phyloP scores from a whole-genome alignment of 2,888 invertebrate genomes.

The Andrena dorsata region DNA sequence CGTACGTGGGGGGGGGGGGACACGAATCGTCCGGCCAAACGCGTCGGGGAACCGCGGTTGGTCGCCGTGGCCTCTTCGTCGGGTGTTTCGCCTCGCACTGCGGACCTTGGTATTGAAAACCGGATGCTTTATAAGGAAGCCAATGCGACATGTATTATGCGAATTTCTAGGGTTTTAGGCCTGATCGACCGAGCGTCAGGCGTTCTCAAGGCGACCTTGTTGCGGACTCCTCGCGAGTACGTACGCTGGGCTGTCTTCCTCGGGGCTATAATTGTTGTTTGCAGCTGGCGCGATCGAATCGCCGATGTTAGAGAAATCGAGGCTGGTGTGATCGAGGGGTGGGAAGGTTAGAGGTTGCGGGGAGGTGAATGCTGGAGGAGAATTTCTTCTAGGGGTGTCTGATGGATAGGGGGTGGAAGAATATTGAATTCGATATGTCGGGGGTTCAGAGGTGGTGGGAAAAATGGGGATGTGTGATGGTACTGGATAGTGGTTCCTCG shows the following conservation, averaged over 20 bases:
- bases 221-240: neutral
- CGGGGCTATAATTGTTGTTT: too few species aligned
- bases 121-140: conserved; percentile 81
- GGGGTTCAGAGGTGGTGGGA: too few species aligned
- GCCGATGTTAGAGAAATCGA: neutral
- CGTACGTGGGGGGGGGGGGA: neutral
- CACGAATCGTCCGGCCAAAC: neutral
- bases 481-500: neutral
- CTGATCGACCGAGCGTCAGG: conserved; percentile 27
- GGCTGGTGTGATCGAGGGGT: too few species aligned
- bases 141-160: conserved; percentile 73
- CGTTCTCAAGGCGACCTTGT: conserved; percentile 61
- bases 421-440: too few species aligned
- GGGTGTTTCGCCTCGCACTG: conserved; percentile 65
- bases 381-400: too few species aligned
- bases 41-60: neutral
- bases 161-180: conserved; percentile 80
- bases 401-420: too few species aligned
- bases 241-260: neutral
- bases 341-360: too few species aligned
- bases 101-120: conserved; percentile 81
- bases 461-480: too few species aligned
- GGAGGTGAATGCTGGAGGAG: too few species aligned
- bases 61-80: conserved; percentile 10
- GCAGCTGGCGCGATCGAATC: neutral